Conservation (phyloP, 2,888 invertebrate genomes). For the Lomographa bimaculata region DNA sequence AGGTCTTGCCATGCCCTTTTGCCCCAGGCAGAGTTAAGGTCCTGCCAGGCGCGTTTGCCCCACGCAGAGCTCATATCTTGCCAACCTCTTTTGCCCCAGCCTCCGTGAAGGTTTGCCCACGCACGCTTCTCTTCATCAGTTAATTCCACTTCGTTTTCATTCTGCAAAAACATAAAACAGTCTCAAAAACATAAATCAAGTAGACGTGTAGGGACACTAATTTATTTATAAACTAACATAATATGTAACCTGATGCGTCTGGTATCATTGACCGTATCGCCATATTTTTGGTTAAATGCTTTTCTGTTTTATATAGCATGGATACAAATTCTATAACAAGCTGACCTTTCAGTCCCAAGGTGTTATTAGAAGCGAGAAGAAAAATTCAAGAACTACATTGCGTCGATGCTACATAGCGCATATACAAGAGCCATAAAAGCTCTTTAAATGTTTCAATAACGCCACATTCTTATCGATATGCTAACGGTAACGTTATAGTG, state of each 20-base stretch:
- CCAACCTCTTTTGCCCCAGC: conserved; percentile 84
- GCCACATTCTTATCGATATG: conserved; percentile 8
- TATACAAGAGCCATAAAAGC: neutral
- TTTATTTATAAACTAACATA: too few species aligned
- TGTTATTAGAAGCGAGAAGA: too few species aligned
- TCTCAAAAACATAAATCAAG: too few species aligned
- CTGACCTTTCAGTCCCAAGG: conserved; percentile 16
- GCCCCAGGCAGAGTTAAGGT: conserved; percentile 79
- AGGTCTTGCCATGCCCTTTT: conserved; percentile 85
- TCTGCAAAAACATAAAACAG: conserved; percentile 47
- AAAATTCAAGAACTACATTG: too few species aligned
- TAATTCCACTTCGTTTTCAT: conserved; percentile 71
- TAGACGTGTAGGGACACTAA: too few species aligned
- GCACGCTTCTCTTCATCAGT: conserved; percentile 84
- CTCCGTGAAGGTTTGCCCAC: conserved; percentile 83
- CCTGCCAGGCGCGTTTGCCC: conserved; percentile 86
- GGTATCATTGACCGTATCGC: too few species aligned
- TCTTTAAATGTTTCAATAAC: conserved; percentile 2
- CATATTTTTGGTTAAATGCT: too few species aligned
- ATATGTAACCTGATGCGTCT: too few species aligned
- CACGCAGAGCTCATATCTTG: conserved; percentile 80
- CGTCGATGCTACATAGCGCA: too few species aligned
- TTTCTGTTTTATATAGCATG: too few species aligned
- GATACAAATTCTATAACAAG: too few species aligned
- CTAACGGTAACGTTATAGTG: conserved; percentile 13